A percentile compares a stretch with the other conserved stretches of the same genome.
Evolutionary conservation across 2,113 vertebrate species (phyloP).

Genomic region (Anser cygnoides): DNA sequence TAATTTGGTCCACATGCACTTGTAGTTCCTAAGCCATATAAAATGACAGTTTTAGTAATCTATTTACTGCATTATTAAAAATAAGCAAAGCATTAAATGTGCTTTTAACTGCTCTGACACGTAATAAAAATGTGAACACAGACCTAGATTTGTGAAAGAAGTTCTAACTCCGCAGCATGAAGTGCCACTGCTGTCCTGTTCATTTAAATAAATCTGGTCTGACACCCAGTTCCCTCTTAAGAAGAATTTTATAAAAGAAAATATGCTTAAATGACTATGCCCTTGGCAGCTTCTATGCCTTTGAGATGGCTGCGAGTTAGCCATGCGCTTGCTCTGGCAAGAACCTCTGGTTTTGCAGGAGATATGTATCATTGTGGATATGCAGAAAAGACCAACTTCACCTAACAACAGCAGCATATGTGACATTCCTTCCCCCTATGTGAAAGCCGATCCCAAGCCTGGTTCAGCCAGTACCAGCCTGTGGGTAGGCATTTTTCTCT

Average conservation of each 20-base stretch:
- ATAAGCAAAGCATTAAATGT: background rate
- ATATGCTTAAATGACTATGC: background rate
- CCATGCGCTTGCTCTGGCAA: background rate
- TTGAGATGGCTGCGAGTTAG: background rate
- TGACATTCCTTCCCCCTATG: background rate
- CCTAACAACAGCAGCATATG: background rate
- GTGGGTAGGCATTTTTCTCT: background rate
- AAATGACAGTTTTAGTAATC: background rate
- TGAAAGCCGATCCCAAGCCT: background rate
- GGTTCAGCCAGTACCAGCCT: background rate
- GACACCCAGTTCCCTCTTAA: background rate
- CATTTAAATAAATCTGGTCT: background rate
- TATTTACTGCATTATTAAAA: background rate
- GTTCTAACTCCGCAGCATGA: background rate
- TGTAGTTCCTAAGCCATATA: conserved; percentile 86
- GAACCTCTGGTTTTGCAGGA: background rate
- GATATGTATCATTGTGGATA: background rate
- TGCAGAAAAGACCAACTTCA: background rate
- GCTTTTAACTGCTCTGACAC: background rate
- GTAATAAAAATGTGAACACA: background rate
- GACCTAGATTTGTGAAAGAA: background rate
- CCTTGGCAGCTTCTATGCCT: background rate
- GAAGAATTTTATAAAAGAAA: background rate
- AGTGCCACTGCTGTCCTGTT: background rate
- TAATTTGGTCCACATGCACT: conserved; percentile 94